Base-by-base conservation (phyloP, 2,113 vertebrate genomes). In the Cyphomyrus discorhynchus region DNA sequence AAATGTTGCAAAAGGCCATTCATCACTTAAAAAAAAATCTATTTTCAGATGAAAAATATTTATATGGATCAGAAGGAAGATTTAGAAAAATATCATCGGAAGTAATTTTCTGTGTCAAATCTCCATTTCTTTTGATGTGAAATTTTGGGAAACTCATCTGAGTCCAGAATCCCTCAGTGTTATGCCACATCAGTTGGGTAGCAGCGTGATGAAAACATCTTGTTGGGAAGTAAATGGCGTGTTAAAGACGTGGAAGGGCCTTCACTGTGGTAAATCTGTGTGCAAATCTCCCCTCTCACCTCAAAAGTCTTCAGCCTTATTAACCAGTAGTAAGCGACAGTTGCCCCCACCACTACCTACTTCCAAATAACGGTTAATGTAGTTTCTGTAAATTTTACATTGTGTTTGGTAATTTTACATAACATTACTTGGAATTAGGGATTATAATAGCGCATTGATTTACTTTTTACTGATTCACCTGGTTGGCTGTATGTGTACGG, bases 291-390 rank as follows among this genome's bases (percentile, higher is more conserved):
- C 92, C 50, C 87, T 90, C 91, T 86, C 53, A 83, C 45, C 46
- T 56, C 31, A 90, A 91, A 82, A 88, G 89, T 88, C 89, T 91
- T 56, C 35, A 84, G 87, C 93, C 94, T 91, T 93, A 94, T 95
- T 94, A 94, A 91, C 74, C 50, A 91, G 90, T n/a, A 92, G 91
- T 92, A 92, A 93, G 93, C 92, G 92, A 95, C 9, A 66, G 62
- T 27, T 31, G 9, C 62, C n/a, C n/a, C 10, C n/a, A 31, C 62
- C 31, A 31, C 62, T 31, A 70, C 15, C 74, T 80, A 80, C 31
- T 80, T 42, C 31, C 6, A 80, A 39, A n/a, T 70, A 70, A 70
- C 10, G 3, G 10, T 70, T 70, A 31, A 31, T 31, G 27, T 84
- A 31, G 8, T 84, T 45, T 47, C 21, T 0, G 3, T 86, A 52